Evolutionary conservation across 2,888 invertebrate species (phyloP), one percentile per base, ranked within the genome.

Genomic region (Polydrusus tereticollis): DNA sequence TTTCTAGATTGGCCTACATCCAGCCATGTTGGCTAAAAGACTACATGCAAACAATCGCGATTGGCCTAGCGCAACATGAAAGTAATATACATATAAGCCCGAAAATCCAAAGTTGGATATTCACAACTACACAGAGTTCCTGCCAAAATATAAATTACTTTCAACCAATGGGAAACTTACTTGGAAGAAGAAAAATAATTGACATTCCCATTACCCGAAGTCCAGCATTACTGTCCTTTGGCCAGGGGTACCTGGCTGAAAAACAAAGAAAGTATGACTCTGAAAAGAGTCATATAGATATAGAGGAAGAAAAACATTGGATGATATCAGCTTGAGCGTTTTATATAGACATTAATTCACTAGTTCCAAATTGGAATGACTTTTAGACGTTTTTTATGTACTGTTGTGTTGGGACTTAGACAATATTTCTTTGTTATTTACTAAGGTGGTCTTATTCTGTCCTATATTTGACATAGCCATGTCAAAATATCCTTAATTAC

Each of bases 71-170:
- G 3, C 36, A 43, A 21, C 23, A 23, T 3, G 10, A n/a, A n/a
- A 71, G 59, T 26, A 66, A 52, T 14, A 12, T 66, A 12, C 7
- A 41, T 10, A 14, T 66, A 43, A 36, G 41, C 16, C 66, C 66
- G 3, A 52, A 29, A 50, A 36, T n/a, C 8, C 12, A 8, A 23
- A 58, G 58, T 18, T 64, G 63, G 50, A 14, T 64, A 23, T 64
- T 14, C 64, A 38, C 21, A 1, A 4, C 16, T 16, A 18, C 29
- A 14, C 59, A 55, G 33, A 41, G 41, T 10, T 73, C 73, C 7
- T 69, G 73, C 36, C 58, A 69, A 7, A 52, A 65, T 23, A 69
- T 73, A 6, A 69, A 69, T 36, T 73, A 73, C 36, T 69, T 66
- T 16, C 73, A 69, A 38, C 43, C 43, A 10, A 65, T 71, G 59